Evolutionary conservation across 2,797 vertebrate genomes (phyloP).

Genomic region (Microhierax caerulescens): DNA sequence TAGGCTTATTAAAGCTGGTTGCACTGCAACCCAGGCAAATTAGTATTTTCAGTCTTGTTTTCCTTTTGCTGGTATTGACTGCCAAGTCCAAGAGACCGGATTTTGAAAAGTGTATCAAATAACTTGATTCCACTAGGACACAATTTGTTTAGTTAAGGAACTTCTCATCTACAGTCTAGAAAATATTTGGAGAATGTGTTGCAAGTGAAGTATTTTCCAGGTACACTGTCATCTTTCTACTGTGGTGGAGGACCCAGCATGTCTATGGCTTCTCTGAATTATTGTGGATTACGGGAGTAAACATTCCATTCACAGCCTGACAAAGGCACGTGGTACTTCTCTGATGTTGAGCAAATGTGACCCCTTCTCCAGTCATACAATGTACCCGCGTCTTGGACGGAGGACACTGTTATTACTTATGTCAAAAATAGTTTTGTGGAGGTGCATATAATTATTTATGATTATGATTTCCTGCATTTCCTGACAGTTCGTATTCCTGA

Average conservation of each 20-base stretch:
- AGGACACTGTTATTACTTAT: not conserved
- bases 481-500: not conserved
- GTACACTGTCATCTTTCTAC: not conserved
- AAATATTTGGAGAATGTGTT: not conserved
- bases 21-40: not conserved
- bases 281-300: not conserved
- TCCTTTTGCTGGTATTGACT: not conserved
- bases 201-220: not conserved
- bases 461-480: not conserved
- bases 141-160: conserved; percentile 17
- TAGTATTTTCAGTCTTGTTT: not conserved
- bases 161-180: not conserved
- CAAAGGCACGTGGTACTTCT: not conserved
- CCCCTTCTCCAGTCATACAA: not conserved
- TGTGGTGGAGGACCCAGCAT: not conserved
- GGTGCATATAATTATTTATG: not conserved
- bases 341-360: not conserved
- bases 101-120: not conserved
- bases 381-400: not conserved
- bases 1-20: not conserved
- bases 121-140: not conserved
- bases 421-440: not conserved
- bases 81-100: not conserved
- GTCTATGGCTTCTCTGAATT: not conserved
- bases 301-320: not conserved